Conservation (phyloP, 1,140 invertebrate species). For the Paramacrobiotus metropolitanus region DNA sequence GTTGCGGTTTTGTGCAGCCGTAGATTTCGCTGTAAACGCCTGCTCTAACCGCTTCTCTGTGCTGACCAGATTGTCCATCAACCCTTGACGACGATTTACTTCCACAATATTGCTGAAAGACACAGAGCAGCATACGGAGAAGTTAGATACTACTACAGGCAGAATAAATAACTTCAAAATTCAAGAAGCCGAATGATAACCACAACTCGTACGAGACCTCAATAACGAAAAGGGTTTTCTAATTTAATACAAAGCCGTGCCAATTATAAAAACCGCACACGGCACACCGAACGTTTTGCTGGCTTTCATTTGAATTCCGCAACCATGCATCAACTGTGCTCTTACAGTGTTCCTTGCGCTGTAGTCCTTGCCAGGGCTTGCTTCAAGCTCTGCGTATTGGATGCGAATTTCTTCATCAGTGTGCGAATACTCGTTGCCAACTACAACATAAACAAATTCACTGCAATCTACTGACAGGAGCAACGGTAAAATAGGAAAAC, state of each 20-base stretch:
- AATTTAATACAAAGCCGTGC: no score
- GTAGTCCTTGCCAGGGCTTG: neutral
- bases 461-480: neutral
- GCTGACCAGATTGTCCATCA: neutral
- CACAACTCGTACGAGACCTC: neutral
- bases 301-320: no score
- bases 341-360: neutral
- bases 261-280: no score
- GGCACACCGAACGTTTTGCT: no score
- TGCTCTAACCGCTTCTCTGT: conserved; percentile 1
- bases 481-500: neutral
- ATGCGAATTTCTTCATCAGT: neutral
- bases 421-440: neutral
- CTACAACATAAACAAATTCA: neutral
- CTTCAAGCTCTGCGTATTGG: neutral
- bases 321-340: neutral
- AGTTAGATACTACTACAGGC: no score
- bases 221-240: neutral
- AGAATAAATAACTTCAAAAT: neutral
- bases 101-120: neutral
- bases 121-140: neutral
- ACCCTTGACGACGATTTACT: neutral
- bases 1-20: neutral
- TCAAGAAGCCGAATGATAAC: neutral
- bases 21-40: neutral